Evolutionary conservation across 2,888 invertebrate species (phyloP).

Genomic region (Hybos culiciformis): DNA sequence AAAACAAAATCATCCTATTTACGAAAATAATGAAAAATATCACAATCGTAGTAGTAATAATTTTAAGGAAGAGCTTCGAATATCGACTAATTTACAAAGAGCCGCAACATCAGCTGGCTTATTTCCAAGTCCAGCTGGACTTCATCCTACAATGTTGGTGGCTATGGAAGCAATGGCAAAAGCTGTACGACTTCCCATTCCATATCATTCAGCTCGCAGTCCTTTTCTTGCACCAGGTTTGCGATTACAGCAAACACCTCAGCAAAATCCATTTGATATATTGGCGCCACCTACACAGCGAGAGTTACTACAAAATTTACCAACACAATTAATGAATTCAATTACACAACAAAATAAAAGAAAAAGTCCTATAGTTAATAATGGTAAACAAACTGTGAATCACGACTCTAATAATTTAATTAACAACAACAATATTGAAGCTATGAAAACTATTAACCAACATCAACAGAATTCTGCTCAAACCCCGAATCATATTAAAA

Average conservation of each 20-base stretch:
- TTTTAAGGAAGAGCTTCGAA: constrained; percentile 25
- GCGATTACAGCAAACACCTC: constrained; percentile 17
- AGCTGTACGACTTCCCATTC: constrained; percentile 44
- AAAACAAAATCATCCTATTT: constrained; percentile 12
- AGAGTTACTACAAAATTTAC: constrained; percentile 26
- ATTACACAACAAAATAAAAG: no score
- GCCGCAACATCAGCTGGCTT: constrained; percentile 32
- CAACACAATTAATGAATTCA: constrained; percentile 8
- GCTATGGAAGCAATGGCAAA: constrained; percentile 62
- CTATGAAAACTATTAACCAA: constrained; percentile 22
- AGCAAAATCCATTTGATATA: constrained; percentile 42
- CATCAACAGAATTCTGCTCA: no score
- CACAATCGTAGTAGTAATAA: constrained; percentile 3
- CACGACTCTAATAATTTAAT: constrained; percentile 14
- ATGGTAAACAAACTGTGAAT: not conserved
- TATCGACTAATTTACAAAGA: constrained; percentile 28
- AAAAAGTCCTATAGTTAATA: no score
- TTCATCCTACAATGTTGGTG: constrained; percentile 49
- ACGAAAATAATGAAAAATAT: constrained; percentile 13
- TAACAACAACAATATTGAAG: constrained; percentile 19
- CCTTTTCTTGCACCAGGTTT: constrained; percentile 39
- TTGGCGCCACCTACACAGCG: constrained; percentile 24
- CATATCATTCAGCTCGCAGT: constrained; percentile 42
- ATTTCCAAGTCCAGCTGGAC: constrained; percentile 7
- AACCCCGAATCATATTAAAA: constrained; percentile 42